A percentile compares a stretch with the other conserved stretches of the same genome.
Evolutionary conservation across 2,888 invertebrate species (phyloP).

Genomic region (Melanargia galathea): DNA sequence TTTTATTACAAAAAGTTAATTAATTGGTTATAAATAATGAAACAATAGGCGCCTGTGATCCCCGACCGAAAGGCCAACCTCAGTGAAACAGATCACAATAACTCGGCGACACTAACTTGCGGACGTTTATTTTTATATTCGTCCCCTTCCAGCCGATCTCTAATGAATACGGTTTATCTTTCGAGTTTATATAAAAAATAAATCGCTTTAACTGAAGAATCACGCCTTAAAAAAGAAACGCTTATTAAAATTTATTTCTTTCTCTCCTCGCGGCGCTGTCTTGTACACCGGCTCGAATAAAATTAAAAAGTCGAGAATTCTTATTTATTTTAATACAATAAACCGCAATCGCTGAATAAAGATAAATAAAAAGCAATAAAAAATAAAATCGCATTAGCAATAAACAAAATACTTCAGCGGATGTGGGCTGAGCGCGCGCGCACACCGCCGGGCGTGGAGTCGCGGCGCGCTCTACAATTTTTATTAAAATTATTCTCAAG

Average conservation of each 20-base stretch:
- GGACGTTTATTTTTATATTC: slow-evolving; percentile 77
- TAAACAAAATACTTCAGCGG: slow-evolving; percentile 83
- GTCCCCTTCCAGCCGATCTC: slow-evolving; percentile 80
- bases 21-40: too few species aligned
- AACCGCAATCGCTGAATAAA: slow-evolving; percentile 83
- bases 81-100: slow-evolving; percentile 70
- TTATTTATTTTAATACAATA: slow-evolving; percentile 83
- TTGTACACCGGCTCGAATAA: slow-evolving; percentile 79
- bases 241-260: slow-evolving; percentile 83
- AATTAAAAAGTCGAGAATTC: slow-evolving; percentile 83
- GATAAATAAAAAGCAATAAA: slow-evolving; percentile 83
- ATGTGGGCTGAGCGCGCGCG: slow-evolving; percentile 77
- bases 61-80: slow-evolving; percentile 25
- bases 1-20: too few species aligned
- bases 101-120: slow-evolving; percentile 77
- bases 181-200: slow-evolving; percentile 81
- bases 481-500: slow-evolving; percentile 37
- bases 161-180: slow-evolving; percentile 82
- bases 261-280: slow-evolving; percentile 78
- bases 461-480: slow-evolving; percentile 32
- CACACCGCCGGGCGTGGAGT: slow-evolving; percentile 65
- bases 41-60: neutral
- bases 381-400: slow-evolving; percentile 83
- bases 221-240: slow-evolving; percentile 82
- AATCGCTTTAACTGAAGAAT: slow-evolving; percentile 82